These are phyloP conservation scores for Agrotis segetum DNA, from an alignment of 2,888 invertebrate genomes.

Conservation along the genomic window DNA sequence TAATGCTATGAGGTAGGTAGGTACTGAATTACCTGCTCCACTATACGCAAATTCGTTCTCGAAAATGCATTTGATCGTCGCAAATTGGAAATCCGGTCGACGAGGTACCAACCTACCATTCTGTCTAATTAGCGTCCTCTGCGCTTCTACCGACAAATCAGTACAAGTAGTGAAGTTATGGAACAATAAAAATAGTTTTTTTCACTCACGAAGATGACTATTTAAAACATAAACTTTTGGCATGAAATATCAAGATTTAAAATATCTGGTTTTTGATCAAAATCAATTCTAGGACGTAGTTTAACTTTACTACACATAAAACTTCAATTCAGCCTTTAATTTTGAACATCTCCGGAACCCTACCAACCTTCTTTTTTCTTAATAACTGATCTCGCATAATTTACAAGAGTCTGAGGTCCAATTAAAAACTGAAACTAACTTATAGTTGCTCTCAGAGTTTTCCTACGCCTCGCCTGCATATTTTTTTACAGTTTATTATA, in stretches of 20 bases:
- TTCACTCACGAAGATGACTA: too few species aligned
- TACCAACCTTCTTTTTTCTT: constrained; percentile 1
- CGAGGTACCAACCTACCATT: not conserved
- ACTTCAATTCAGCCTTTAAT: not conserved
- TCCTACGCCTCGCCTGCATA: constrained; percentile 28
- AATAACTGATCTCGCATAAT: constrained; percentile 19
- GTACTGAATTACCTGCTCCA: not conserved
- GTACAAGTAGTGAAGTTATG: too few species aligned
- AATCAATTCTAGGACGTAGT: too few species aligned
- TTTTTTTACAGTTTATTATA: constrained; percentile 25
- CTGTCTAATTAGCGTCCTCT: too few species aligned
- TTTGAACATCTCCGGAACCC: constrained; percentile 19
- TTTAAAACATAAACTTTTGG: too few species aligned
- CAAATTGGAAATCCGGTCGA: not conserved
- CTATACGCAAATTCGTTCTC: not conserved
- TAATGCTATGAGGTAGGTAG: too few species aligned
- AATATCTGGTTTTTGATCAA: too few species aligned
- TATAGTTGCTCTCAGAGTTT: constrained; percentile 15
- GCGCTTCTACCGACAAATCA: too few species aligned
- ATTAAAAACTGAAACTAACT: constrained; percentile 54
- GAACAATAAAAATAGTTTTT: too few species aligned
- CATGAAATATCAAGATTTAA: too few species aligned
- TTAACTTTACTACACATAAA: too few species aligned
- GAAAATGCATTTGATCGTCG: not conserved
- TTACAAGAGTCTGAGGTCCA: constrained; percentile 21